These are phyloP conservation scores for Bryconaethiops microstoma DNA, from an alignment of 2,797 vertebrate species.

Conservation along the genomic window DNA sequence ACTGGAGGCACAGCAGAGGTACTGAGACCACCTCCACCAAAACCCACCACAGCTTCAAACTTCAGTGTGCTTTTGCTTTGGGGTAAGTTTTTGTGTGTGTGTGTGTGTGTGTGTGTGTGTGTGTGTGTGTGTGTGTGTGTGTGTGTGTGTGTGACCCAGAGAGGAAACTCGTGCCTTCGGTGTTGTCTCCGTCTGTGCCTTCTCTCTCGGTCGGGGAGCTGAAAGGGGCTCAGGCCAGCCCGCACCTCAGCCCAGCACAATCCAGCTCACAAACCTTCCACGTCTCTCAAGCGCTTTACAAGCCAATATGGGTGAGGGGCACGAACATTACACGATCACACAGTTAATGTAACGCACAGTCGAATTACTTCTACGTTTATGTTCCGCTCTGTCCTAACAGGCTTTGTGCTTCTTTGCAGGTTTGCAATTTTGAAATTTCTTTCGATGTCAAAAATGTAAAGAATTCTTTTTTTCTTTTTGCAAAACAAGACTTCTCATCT, in stretches of 20 bases:
- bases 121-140: slow-evolving; percentile 21
- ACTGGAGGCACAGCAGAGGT: slow-evolving; percentile 48
- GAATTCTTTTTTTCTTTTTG: too few species aligned
- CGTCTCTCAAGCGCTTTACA: slow-evolving; percentile 75
- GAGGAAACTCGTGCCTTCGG: slow-evolving; percentile 96
- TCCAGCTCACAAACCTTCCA: slow-evolving; percentile 82
- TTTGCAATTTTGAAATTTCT: too few species aligned
- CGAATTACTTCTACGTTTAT: too few species aligned
- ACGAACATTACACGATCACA: neutral
- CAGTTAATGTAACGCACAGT: too few species aligned
- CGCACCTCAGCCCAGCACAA: slow-evolving; percentile 81
- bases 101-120: slow-evolving; percentile 21
- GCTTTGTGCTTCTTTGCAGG: too few species aligned
- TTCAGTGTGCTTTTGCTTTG: neutral
- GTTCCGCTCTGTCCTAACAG: too few species aligned
- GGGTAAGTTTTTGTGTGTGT: slow-evolving; percentile 21
- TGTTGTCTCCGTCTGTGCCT: slow-evolving; percentile 90
- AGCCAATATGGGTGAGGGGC: slow-evolving; percentile 85
- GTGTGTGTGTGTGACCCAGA: slow-evolving; percentile 74
- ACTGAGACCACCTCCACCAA: slow-evolving; percentile 8
- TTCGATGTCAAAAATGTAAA: too few species aligned
- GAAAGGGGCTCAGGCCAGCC: slow-evolving; percentile 80
- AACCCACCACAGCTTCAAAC: neutral
- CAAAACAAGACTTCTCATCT: too few species aligned
- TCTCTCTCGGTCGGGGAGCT: slow-evolving; percentile 82